phyloP scores from a whole-genome alignment of 2,888 invertebrate genomes.

The Cylloceria caligata region DNA sequence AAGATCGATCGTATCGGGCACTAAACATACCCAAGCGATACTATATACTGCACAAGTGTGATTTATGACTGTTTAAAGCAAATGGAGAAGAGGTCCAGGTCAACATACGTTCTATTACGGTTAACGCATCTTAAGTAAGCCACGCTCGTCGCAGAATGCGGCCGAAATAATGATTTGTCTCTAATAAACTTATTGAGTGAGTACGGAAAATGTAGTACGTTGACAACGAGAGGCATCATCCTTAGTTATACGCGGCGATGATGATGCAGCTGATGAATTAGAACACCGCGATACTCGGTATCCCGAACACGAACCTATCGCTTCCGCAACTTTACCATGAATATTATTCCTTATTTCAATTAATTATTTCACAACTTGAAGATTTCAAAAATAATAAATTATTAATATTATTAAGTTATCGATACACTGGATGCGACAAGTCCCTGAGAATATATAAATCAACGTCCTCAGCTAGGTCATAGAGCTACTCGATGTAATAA shows the following conservation, averaged over 20 bases:
- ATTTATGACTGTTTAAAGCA: constrained; percentile 75
- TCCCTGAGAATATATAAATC: background rate
- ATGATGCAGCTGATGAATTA: constrained; percentile 52
- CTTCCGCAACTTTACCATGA: constrained; percentile 47
- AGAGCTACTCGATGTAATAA: background rate
- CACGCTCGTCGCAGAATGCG: constrained; percentile 76
- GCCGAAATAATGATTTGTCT: constrained; percentile 80
- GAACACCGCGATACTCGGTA: constrained; percentile 23
- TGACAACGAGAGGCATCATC: constrained; percentile 25
- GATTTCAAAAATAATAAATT: background rate
- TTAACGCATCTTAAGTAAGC: constrained; percentile 76
- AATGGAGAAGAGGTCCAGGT: constrained; percentile 72
- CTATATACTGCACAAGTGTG: constrained; percentile 69
- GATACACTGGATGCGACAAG: background rate
- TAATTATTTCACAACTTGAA: background rate
- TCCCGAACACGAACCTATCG: constrained; percentile 5
- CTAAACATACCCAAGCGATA: constrained; percentile 6
- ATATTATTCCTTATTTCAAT: background rate
- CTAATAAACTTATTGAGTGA: constrained; percentile 77
- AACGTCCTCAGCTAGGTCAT: too few species aligned
- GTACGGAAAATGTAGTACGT: constrained; percentile 60
- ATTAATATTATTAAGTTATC: background rate
- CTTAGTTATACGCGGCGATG: constrained; percentile 20
- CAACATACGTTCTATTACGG: constrained; percentile 78
- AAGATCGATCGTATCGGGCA: constrained; percentile 25